Evolutionary conservation across 30 jellyfish, hydroid and myxozoan species (phyloP), one percentile per base, ranked within the genome.

Genomic region (Hydractinia echinata): DNA sequence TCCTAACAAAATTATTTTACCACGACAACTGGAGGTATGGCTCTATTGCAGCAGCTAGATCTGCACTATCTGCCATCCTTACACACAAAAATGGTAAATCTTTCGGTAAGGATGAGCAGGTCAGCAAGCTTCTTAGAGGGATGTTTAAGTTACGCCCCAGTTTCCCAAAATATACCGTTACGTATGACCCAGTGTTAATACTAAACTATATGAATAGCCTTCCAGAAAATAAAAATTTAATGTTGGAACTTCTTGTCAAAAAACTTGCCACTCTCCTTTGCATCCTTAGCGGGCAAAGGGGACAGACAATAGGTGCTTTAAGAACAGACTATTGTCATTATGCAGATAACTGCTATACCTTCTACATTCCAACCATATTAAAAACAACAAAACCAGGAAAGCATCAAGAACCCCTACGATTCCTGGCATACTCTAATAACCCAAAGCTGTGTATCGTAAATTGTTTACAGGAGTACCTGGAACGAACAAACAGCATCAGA

Each of bases 331-430:
- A 4, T 76, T 66, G 72, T 78, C 54, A 18, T 7, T 51, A 73
- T n/a, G 53, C 88, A 21, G 79, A 83, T n/a, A 16, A 53, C 10
- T 54, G 53, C 55, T 72, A 60, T 39, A 71, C 82, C 30, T 83
- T 81, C 49, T 30, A 30, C 44, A 30, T 30, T 30, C 2, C 44
- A 30, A 30, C 70, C 19, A 58, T 21, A 66, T 50, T 71, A 62
- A 84, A 84, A 56, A 60, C 72, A 15, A 74, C 92, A 7, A 50
- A 69, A 61, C 82, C 86, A 18, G 92, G 92, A 21, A 61, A 84
- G 5, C 92, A 74, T 72, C 52, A 72, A 52, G 61, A 76, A 58
- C 92, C 92, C 16, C 10, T 84, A 13, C 61, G 70, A 19, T 61
- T 84, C 16, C 51, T 67, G 73, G 15, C 53, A 4, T 76, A 54